Percentiles rank a stretch among this genome's conserved stretches.
Conservation (phyloP, 1,140 invertebrate species). For the Magallana angulata region DNA sequence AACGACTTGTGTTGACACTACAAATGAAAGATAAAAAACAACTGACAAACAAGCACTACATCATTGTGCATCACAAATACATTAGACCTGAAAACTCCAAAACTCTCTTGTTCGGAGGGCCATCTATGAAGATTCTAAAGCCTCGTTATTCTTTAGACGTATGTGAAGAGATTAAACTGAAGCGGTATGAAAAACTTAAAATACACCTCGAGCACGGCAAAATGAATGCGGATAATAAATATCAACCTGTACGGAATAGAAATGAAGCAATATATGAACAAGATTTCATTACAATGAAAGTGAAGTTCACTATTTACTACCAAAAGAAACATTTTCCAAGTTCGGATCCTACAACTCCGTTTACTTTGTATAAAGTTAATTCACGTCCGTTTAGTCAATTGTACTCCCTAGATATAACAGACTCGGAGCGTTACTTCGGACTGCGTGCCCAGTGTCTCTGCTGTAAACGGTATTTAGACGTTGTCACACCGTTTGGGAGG, state of each 20-base stretch:
- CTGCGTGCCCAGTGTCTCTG: not conserved
- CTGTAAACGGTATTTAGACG: not conserved
- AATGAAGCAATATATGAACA: not conserved
- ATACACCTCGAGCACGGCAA: not conserved
- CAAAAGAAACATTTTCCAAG: slow-evolving; percentile 17
- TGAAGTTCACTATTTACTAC: not conserved
- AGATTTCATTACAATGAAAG: not conserved
- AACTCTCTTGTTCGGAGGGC: not conserved
- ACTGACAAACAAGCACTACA: not conserved
- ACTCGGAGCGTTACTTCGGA: not conserved
- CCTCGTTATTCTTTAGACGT: not conserved
- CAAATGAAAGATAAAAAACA: not conserved
- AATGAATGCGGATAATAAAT: not conserved
- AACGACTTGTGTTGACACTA: not conserved
- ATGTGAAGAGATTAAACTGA: not conserved
- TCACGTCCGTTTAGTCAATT: not conserved
- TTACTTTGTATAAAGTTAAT: not conserved
- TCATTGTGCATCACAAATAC: not conserved
- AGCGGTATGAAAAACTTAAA: not conserved
- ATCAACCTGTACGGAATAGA: not conserved
- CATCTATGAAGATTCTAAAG: not conserved
- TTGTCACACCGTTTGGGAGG: not conserved
- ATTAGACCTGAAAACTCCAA: slow-evolving; percentile 2
- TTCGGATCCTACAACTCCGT: not conserved
- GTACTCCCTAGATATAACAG: not conserved